Evolutionary conservation across 2,888 invertebrate species (phyloP), one percentile per base, ranked within the genome.

Genomic region (Lasioglossum villosulum): DNA sequence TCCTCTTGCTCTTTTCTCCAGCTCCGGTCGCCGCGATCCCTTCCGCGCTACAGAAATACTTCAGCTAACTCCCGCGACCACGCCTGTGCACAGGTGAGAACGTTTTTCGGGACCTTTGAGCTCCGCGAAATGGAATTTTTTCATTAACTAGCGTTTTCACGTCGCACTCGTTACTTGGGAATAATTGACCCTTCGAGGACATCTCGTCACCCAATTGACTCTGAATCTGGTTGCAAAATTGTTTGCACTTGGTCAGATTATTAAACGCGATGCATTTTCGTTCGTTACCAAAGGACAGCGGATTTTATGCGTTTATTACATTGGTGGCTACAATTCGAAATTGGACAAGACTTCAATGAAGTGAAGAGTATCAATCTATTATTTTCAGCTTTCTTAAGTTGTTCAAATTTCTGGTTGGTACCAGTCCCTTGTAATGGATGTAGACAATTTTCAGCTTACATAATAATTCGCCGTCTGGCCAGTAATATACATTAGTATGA

Each of bases 41-140:
- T 83, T 63, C 78, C 66, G 39, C 39, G 71, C 84, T 82, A 76
- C 84, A 84, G 89, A 86, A 86, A 89, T 87, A 87, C 87, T 80
- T 83, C 59, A 75, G 80, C 80, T 84, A 86, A 79, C 76, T 82
- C 80, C 56, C 90, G 81, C 86, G 90, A 87, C 90, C 90, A 90
- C 90, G 90, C 90, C 90, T 90, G 90, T 90, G 90, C 68, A 19
- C 63, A 63, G 63, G 63, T 63, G 63, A 63, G 63, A 63, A 63
- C 63, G 63, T 63, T 63, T 63, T 63, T 30, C 30, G 63, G 63
- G 19, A 63, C 30, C 63, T 63, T 30, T 30, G 63, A 63, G 30
- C 63, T 34, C 34, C 2, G 63, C 30, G 34, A 30, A 34, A 63
- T 63, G 63, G 30, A 63, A 34, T 16, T 63, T 30, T 63, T 63